Evolutionary conservation across 2,797 vertebrate species (phyloP).

Genomic region (Hipposideros larvatus): DNA sequence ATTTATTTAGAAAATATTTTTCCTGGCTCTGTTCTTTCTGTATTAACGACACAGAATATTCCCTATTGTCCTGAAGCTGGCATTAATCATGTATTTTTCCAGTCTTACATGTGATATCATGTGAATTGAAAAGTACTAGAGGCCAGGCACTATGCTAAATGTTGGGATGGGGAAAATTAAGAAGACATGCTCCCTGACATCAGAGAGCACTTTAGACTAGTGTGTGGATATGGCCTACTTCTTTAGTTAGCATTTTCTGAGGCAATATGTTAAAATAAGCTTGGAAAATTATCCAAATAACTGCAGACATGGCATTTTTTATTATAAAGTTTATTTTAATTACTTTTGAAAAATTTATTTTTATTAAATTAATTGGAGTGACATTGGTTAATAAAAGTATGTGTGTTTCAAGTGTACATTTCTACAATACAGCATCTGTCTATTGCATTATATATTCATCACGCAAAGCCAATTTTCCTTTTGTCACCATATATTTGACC

Average conservation of each 20-base stretch:
- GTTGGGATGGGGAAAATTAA: not conserved
- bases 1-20: slow-evolving; percentile 31
- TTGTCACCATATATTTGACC: no score
- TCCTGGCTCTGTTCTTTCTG: not conserved
- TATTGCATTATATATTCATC: no score
- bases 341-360: no score
- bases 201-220: not conserved
- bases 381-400: no score
- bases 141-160: not conserved
- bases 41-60: not conserved
- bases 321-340: no score
- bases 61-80: not conserved
- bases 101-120: not conserved
- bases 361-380: no score
- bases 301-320: not conserved
- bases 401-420: no score
- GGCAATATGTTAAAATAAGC: slow-evolving; percentile 1
- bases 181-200: not conserved
- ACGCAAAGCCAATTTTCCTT: no score
- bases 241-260: not conserved
- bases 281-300: slow-evolving; percentile 7
- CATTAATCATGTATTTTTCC: not conserved
- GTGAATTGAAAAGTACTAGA: not conserved
- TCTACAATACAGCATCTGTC: no score
- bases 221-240: not conserved